Evolutionary conservation across 2,797 vertebrate genomes (phyloP).

Genomic region (Threskiornis aethiopicus): DNA sequence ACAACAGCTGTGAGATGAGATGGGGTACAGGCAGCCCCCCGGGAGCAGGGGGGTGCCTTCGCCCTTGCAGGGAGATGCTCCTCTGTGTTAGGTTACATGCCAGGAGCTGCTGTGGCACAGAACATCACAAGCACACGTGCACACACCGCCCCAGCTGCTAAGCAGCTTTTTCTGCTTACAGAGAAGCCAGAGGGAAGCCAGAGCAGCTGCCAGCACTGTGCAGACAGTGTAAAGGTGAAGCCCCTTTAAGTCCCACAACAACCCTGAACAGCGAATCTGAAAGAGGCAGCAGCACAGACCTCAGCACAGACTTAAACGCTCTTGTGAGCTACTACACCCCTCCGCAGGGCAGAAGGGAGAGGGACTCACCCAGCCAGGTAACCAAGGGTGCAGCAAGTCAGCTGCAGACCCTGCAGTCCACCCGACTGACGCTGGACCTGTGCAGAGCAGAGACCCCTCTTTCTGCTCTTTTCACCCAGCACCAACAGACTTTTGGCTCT

Average conservation of each 20-base stretch:
- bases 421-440: fast-evolving
- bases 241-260: not conserved
- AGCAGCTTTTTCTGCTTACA: not conserved
- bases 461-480: not conserved
- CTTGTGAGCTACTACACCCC: not conserved
- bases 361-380: not conserved
- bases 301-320: fast-evolving
- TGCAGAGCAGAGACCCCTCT: not conserved
- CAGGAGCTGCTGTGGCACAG: not conserved
- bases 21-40: not conserved
- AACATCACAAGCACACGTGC: not conserved
- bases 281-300: not conserved
- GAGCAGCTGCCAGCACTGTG: not conserved
- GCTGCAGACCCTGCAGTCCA: not conserved
- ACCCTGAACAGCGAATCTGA: not conserved
- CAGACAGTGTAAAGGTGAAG: not conserved
- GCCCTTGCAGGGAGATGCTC: not conserved
- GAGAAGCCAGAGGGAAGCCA: not conserved
- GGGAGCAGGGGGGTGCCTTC: not conserved
- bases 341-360: not conserved
- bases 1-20: not conserved
- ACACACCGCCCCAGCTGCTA: not conserved
- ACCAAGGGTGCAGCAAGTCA: not conserved
- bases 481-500: not conserved
- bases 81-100: not conserved